Evolutionary conservation across 2,888 invertebrate species (phyloP), one percentile per base, ranked within the genome.

Genomic region (Carpatolechia fugitivella): DNA sequence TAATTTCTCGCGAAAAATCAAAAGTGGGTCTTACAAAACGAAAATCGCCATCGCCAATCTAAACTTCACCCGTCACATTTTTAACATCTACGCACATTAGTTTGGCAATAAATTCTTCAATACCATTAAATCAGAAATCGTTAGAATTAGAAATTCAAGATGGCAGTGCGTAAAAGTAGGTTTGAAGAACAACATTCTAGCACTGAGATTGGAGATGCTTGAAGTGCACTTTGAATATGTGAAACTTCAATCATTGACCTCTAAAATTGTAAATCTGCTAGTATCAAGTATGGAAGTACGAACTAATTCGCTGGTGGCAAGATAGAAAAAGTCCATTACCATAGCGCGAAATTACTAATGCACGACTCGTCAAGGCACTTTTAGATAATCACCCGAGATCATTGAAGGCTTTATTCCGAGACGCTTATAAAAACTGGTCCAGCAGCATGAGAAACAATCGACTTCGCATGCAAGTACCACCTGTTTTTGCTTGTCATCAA

Each of bases 171-270:
- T 59, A 78, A 51, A 51, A 69, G 72, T 82, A 70, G 79, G 78
- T 82, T 80, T 80, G 63, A 74, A 68, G 77, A 71, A 70, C 80
- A 65, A 60, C 68, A 73, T 74, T 73, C 74, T 76, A 75, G 75
- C 69, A 69, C 65, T 62, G 66, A 66, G 69, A 55, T 62, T 14
- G 41, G 41, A 41, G 41, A 41, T 24, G 65, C 64, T 66, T 65
- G 69, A 60, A 70, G 68, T 69, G 66, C 65, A 65, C 65, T 69
- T 64, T 56, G 61, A 65, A 68, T 63, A 67, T 69, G 64, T 70
- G 74, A 73, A 76, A 73, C 70, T 72, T 68, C 60, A 59, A 74
- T 74, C 69, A 72, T 77, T 82, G 77, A 80, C 82, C 80, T 76
- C 75, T 66, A 74, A 78, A 76, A 66, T 61, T 57, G 35, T 52